These are phyloP conservation scores for Erithacus rubecula DNA, from an alignment of 2,797 vertebrate species.

Conservation along the genomic window DNA sequence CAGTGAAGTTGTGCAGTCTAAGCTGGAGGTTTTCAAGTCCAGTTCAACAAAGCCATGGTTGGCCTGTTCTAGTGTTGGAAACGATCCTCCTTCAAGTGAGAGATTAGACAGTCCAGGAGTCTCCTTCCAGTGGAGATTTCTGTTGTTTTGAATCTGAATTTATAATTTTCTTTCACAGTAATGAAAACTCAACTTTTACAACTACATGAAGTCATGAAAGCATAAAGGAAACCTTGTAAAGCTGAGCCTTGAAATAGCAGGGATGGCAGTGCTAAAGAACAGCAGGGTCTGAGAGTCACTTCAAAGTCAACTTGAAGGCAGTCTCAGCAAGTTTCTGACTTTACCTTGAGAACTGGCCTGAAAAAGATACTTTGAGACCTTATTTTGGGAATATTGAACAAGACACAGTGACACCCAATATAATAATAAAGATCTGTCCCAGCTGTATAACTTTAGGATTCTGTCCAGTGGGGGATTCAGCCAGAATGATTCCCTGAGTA, in stretches of 20 bases:
- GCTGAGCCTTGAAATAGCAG: background rate
- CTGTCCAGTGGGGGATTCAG: background rate
- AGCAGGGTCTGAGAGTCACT: background rate
- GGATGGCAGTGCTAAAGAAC: background rate
- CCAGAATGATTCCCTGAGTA: conserved; percentile 4
- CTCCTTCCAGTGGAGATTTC: background rate
- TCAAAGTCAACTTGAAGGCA: background rate
- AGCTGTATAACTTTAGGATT: background rate
- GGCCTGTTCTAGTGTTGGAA: background rate
- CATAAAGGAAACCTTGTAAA: background rate
- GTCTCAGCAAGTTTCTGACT: background rate
- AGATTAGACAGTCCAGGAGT: background rate
- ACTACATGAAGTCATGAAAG: background rate
- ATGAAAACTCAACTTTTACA: background rate
- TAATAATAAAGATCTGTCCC: background rate
- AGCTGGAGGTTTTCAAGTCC: background rate
- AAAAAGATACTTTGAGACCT: background rate
- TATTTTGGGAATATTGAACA: background rate
- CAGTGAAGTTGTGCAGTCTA: background rate
- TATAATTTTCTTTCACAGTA: background rate
- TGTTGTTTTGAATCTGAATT: background rate
- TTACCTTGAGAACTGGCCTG: background rate
- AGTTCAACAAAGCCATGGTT: background rate
- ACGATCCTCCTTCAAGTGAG: background rate
- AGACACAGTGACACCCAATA: background rate